Evolutionary conservation across 2,888 invertebrate genomes (phyloP).

Genomic region (Mystacides longicornis): DNA sequence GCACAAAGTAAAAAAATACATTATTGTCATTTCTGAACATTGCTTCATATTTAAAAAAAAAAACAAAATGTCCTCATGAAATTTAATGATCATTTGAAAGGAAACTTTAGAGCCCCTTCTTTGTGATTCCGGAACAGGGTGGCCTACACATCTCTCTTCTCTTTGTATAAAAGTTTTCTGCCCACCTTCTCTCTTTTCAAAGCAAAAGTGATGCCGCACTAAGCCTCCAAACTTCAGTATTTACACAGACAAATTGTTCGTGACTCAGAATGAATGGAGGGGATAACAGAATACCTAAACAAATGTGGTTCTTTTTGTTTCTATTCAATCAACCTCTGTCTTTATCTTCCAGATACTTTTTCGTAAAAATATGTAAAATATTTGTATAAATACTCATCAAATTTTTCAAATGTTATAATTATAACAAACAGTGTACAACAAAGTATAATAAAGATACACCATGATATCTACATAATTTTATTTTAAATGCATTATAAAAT

Average conservation of each 20-base stretch:
- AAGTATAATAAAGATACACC: too few relatives aligned
- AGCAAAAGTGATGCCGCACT: not conserved
- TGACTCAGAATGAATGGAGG: not conserved
- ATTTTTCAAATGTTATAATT: too few relatives aligned
- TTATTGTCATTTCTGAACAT: not conserved
- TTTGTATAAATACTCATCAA: too few relatives aligned
- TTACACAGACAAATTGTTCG: not conserved
- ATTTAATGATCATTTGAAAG: not conserved
- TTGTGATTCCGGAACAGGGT: not conserved
- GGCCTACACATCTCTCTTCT: not conserved
- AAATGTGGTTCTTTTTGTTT: not conserved
- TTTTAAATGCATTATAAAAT: too few relatives aligned
- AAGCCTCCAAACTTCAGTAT: not conserved
- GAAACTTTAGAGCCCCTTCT: not conserved
- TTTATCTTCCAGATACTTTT: too few relatives aligned
- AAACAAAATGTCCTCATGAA: not conserved
- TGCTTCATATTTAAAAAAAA: not conserved
- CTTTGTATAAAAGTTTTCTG: not conserved
- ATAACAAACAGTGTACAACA: too few relatives aligned
- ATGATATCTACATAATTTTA: too few relatives aligned
- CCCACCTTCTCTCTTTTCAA: conserved; percentile 2
- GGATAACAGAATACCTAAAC: not conserved
- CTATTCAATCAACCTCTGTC: too few relatives aligned
- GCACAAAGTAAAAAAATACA: not conserved
- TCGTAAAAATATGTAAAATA: too few relatives aligned